These are phyloP conservation scores for Luffia ferchaultella DNA, from an alignment of 2,888 invertebrate species.

Conservation along the genomic window DNA sequence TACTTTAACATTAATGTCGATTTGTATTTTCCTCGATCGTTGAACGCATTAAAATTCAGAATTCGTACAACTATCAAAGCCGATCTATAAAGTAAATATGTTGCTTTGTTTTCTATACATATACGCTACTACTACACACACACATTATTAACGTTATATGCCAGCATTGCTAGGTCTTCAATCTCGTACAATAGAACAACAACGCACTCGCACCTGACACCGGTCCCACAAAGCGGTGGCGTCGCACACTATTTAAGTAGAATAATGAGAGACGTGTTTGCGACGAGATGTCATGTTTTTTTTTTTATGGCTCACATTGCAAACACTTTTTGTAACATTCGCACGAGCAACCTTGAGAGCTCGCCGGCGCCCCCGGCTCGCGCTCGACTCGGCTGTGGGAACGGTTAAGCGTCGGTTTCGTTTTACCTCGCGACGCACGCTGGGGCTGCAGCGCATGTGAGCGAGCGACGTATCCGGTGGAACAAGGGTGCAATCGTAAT, in stretches of 20 bases:
- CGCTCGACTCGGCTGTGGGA: slow-evolving; percentile 48
- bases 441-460: slow-evolving; percentile 57
- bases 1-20: too few species aligned
- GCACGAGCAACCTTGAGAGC: slow-evolving; percentile 51
- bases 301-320: slow-evolving; percentile 33
- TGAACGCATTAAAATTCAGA: too few species aligned
- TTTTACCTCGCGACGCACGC: slow-evolving; percentile 28
- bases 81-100: too few species aligned
- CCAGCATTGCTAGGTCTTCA: too few species aligned
- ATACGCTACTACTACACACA: too few species aligned
- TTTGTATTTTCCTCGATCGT: too few species aligned
- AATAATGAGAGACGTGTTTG: slow-evolving; percentile 36
- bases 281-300: slow-evolving; percentile 25
- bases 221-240: background rate
- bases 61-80: too few species aligned
- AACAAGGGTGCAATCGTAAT: slow-evolving; percentile 25
- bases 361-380: slow-evolving; percentile 36
- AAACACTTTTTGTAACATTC: slow-evolving; percentile 49
- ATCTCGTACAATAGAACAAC: background rate
- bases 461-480: slow-evolving; percentile 45
- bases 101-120: too few species aligned
- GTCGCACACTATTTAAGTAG: slow-evolving; percentile 21
- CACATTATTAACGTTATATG: too few species aligned
- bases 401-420: slow-evolving; percentile 43
- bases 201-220: background rate